Percentiles rank a stretch among this genome's conserved stretches.
phyloP scores from a whole-genome alignment of 2,888 invertebrate species.

The Campoletis raptor region DNA sequence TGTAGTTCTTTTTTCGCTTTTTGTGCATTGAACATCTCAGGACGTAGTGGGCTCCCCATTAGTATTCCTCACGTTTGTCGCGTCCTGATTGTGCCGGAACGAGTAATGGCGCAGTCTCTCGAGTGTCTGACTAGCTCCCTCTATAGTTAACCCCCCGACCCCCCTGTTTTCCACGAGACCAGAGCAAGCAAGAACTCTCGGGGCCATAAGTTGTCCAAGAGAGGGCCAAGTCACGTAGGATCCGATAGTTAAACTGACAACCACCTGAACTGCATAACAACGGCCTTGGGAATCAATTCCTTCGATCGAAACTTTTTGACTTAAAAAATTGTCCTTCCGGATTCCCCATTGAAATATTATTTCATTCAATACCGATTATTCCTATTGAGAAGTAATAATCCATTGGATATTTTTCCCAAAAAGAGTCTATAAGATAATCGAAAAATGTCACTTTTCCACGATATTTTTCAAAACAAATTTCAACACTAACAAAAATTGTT shows the following conservation, averaged over 20 bases:
- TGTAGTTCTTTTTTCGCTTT: slow-evolving; percentile 27
- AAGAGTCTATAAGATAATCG: neutral
- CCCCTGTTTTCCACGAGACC: neutral
- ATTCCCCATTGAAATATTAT: slow-evolving; percentile 4
- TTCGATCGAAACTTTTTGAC: slow-evolving; percentile 55
- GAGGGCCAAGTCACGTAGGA: slow-evolving; percentile 68
- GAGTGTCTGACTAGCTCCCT: slow-evolving; percentile 52
- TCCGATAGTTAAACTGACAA: slow-evolving; percentile 70
- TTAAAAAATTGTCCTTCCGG: slow-evolving; percentile 9
- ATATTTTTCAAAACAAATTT: neutral
- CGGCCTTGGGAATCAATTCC: slow-evolving; percentile 76
- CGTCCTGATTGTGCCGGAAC: slow-evolving; percentile 81
- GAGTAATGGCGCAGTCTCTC: slow-evolving; percentile 81
- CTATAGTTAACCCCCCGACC: slow-evolving; percentile 32
- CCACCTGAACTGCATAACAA: slow-evolving; percentile 69
- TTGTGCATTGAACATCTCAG: slow-evolving; percentile 31
- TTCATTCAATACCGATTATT: neutral
- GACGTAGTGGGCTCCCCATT: slow-evolving; percentile 67
- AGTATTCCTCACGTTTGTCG: slow-evolving; percentile 82
- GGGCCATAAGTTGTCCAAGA: slow-evolving; percentile 65
- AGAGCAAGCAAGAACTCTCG: slow-evolving; percentile 64
- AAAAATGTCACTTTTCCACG: neutral
- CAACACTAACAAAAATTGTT: neutral
- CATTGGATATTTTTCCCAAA: neutral
- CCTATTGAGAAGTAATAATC: neutral